Evolutionary conservation across 2,113 vertebrate genomes (phyloP).

Genomic region (Sclerurus mexicanus): DNA sequence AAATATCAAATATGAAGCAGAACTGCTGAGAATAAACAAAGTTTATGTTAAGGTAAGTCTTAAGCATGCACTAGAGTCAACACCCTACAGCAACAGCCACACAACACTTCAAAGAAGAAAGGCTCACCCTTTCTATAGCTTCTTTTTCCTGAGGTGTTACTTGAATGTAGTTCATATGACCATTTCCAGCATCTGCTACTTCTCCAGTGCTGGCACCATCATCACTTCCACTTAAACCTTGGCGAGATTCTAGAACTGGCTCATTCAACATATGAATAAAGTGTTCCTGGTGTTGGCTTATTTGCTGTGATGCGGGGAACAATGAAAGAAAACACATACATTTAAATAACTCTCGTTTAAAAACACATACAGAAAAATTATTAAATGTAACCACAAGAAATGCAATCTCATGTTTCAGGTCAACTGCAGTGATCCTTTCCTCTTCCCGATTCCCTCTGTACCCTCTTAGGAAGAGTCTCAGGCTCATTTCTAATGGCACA

Average conservation of each 20-base stretch:
- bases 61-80: background rate
- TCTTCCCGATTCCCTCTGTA: background rate
- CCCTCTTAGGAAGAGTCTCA: background rate
- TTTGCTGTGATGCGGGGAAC: constrained; percentile 81
- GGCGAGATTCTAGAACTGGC: constrained; percentile 83
- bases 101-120: background rate
- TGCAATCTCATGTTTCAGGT: background rate
- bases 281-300: constrained; percentile 93
- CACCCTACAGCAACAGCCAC: background rate
- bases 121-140: constrained; percentile 94
- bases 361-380: background rate
- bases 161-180: constrained; percentile 94
- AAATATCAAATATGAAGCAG: background rate
- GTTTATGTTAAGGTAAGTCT: background rate
- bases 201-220: constrained; percentile 62
- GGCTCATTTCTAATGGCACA: background rate
- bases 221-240: constrained; percentile 65
- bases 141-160: constrained; percentile 98
- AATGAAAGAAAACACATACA: constrained; percentile 15
- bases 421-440: background rate
- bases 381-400: background rate
- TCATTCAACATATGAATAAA: constrained; percentile 98
- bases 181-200: constrained; percentile 78
- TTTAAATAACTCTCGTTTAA: background rate
- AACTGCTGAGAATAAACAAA: background rate